Evolutionary conservation across 2,113 vertebrate species (phyloP), one percentile per base, ranked within the genome.

Genomic region (Dolichotis patagonum): DNA sequence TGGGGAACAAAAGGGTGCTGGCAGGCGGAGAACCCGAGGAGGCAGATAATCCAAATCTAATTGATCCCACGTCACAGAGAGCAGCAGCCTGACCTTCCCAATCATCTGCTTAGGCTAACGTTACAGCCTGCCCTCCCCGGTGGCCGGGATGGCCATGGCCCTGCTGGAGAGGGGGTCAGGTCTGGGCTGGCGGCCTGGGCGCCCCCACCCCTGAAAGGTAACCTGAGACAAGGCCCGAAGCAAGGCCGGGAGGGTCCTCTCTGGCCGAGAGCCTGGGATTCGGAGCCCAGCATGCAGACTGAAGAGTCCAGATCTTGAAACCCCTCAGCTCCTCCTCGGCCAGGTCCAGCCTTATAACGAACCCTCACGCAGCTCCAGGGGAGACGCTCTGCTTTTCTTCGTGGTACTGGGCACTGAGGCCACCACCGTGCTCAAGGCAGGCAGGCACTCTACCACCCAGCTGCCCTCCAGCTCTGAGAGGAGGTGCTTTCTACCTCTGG

Each of bases 1-100:
- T 88, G 82, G 52, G 93, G 84, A 93, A 97, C 91, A 96, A 96
- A 97, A 95, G 87, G 89, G 94, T 83, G 81, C 63, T 90, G 78
- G 86, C 7, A 0, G 85, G 95, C 86, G 69, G 90, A 95, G 95
- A 97, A 95, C 85, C 67, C 19, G 94, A 97, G 97, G 96, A 97
- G 95, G 95, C 67, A 97, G 95, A 97, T 98, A 98, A 98, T 98
- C 98, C 98, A 93, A 97, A 98, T 97, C 90, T 98, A 98, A 98
- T 98, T 98, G 97, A 98, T 97, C 95, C 93, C 90, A 90, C 95
- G 96, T 96, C 38, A 3, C 26, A 85, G 95, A 97, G 97, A 92
- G 98, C 69, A 65, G 38, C 69, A 73, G 80, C 35, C 83, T 63
- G 95, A 78, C 89, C 96, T 97, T 96, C 97, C 97, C 92, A 97